These are phyloP conservation scores for Campoplex nolae DNA, from an alignment of 2,888 invertebrate genomes.

Conservation along the genomic window DNA sequence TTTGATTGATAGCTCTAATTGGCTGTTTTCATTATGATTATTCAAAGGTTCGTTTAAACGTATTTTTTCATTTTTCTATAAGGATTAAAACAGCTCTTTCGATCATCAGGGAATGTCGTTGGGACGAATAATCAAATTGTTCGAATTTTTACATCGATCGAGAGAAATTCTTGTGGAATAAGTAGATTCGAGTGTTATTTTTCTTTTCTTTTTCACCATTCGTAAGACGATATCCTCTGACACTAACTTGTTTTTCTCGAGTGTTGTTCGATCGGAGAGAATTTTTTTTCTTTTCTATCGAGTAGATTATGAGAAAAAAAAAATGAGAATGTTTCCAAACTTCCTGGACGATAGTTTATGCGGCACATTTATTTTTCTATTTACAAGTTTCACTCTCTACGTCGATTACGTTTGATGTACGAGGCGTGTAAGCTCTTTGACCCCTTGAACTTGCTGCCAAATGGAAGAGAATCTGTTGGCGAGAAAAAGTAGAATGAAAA, in stretches of 20 bases:
- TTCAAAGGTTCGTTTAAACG: too few species aligned
- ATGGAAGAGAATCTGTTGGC: slow-evolving; percentile 5
- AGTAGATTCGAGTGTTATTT: background rate
- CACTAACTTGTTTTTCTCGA: too few species aligned
- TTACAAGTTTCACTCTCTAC: background rate
- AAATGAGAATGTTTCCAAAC: background rate
- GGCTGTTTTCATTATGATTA: background rate
- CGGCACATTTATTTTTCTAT: background rate
- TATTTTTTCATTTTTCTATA: too few species aligned
- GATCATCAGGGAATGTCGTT: background rate
- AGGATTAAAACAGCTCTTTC: background rate
- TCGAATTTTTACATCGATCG: background rate
- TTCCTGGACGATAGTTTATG: background rate
- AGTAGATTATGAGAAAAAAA: background rate
- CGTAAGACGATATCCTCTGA: background rate
- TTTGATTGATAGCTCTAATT: background rate
- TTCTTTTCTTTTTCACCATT: background rate
- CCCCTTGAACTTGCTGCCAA: slow-evolving; percentile 29
- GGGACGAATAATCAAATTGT: background rate
- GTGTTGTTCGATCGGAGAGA: background rate
- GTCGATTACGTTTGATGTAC: slow-evolving; percentile 35
- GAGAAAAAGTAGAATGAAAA: slow-evolving; percentile 7
- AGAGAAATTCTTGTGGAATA: background rate
- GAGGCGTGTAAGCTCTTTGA: slow-evolving; percentile 34
- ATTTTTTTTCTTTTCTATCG: background rate